phyloP scores from a whole-genome alignment of 2,797 vertebrate species.

The Cyprinella venusta region DNA sequence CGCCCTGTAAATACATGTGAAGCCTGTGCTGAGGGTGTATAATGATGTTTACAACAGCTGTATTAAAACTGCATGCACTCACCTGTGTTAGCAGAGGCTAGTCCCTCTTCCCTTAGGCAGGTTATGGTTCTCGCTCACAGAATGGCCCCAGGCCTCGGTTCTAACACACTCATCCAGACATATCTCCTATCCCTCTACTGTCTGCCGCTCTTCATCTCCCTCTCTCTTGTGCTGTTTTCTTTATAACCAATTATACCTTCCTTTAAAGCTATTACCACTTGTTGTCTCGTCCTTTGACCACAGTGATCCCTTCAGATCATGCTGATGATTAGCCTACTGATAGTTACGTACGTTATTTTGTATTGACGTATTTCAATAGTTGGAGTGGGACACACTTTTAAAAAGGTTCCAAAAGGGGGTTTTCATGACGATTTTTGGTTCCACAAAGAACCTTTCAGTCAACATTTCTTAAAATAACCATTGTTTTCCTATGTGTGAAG shows the following conservation, averaged over 20 bases:
- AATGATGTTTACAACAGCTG: slow-evolving; percentile 53
- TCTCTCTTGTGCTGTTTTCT: slow-evolving; percentile 38
- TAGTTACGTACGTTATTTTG: not conserved
- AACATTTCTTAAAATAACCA: too few relatives aligned
- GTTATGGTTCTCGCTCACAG: slow-evolving; percentile 62
- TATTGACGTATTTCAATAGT: not conserved
- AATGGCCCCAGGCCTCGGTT: slow-evolving; percentile 63
- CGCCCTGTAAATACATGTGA: slow-evolving; percentile 27
- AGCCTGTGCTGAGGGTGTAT: slow-evolving; percentile 40
- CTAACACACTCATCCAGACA: slow-evolving; percentile 57
- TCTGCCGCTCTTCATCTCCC: slow-evolving; percentile 42
- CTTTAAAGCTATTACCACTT: slow-evolving; percentile 38
- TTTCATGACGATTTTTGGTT: too few relatives aligned
- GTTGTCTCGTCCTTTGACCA: slow-evolving; percentile 36
- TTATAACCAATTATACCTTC: slow-evolving; percentile 46
- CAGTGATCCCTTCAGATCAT: slow-evolving; percentile 23
- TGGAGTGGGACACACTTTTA: not conserved
- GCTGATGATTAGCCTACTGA: slow-evolving; percentile 31
- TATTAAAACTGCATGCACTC: slow-evolving; percentile 55
- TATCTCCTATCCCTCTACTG: slow-evolving; percentile 56
- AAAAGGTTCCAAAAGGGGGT: too few relatives aligned
- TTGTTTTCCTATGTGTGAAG: too few relatives aligned
- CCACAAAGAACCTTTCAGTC: too few relatives aligned
- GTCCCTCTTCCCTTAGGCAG: slow-evolving; percentile 59
- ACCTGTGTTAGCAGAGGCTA: slow-evolving; percentile 57